Percentiles rank a stretch among this genome's conserved stretches.
These are phyloP conservation scores for Spilogale gracilis DNA, from an alignment of 2,113 vertebrate genomes.

Conservation along the genomic window DNA sequence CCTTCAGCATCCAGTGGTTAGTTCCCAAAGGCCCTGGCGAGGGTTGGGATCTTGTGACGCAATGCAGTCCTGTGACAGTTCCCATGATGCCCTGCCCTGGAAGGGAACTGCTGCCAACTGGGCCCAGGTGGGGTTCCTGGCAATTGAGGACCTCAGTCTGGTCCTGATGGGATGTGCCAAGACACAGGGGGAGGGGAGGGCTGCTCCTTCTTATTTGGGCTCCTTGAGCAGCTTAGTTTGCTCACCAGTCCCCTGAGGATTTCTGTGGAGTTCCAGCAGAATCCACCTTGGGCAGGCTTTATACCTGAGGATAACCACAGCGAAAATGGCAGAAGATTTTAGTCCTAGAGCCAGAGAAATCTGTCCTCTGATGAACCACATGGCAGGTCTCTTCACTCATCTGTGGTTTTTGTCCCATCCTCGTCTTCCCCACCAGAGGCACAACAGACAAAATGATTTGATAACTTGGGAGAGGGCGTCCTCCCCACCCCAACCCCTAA, in stretches of 20 bases:
- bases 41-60: not conserved
- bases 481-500: too few species aligned
- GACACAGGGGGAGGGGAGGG: fast-evolving
- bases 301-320: fast-evolving
- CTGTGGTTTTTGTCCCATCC: not conserved
- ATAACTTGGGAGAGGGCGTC: not conserved
- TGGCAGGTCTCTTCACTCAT: not conserved
- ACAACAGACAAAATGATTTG: not conserved
- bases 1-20: not conserved
- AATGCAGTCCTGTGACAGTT: not conserved
- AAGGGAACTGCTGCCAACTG: not conserved
- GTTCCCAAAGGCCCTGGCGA: not conserved
- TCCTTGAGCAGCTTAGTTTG: not conserved
- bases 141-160: not conserved
- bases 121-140: not conserved
- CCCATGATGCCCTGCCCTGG: too few species aligned
- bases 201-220: not conserved
- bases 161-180: not conserved
- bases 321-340: not conserved
- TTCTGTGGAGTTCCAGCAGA: not conserved
- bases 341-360: not conserved
- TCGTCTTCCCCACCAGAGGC: not conserved
- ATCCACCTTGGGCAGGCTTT: not conserved
- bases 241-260: not conserved
- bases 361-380: not conserved